phyloP scores from a whole-genome alignment of 1,140 invertebrate genomes.

The Cecropterus lyciades region DNA sequence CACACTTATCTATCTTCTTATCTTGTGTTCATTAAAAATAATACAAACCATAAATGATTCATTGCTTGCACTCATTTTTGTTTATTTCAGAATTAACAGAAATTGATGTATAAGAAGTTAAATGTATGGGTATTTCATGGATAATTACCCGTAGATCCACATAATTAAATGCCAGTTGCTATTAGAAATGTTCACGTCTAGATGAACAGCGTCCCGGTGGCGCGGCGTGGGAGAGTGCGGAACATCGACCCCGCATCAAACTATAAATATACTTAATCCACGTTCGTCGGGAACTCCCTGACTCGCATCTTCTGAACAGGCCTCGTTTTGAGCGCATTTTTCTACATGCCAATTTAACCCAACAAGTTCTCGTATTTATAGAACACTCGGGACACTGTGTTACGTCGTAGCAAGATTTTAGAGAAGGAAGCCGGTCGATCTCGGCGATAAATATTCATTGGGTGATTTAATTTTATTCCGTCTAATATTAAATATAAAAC shows the following conservation, averaged over 20 bases:
- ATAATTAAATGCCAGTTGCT: constrained; percentile 28
- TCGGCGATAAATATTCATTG: background rate
- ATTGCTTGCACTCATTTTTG: background rate
- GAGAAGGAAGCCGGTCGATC: background rate
- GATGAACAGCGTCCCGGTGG: constrained; percentile 43
- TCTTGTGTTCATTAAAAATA: too few relatives aligned
- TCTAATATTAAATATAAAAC: constrained; percentile 1
- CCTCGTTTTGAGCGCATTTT: constrained; percentile 33
- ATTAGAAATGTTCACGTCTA: constrained; percentile 25
- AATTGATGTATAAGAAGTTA: too few relatives aligned
- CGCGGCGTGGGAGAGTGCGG: constrained; percentile 71
- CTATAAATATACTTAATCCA: constrained; percentile 80
- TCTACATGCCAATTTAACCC: constrained; percentile 36
- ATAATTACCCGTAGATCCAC: constrained; percentile 10
- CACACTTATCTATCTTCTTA: too few relatives aligned
- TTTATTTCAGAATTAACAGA: background rate
- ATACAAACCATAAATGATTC: too few relatives aligned
- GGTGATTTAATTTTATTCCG: constrained; percentile 4
- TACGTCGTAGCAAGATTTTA: constrained; percentile 7
- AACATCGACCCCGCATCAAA: constrained; percentile 75
- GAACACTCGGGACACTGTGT: constrained; percentile 16
- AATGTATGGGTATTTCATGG: background rate
- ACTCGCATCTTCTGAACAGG: constrained; percentile 36
- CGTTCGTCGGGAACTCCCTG: constrained; percentile 57
- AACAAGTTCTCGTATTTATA: constrained; percentile 32